Evolutionary conservation across 1,140 invertebrate genomes (phyloP).

Genomic region (Mya arenaria): DNA sequence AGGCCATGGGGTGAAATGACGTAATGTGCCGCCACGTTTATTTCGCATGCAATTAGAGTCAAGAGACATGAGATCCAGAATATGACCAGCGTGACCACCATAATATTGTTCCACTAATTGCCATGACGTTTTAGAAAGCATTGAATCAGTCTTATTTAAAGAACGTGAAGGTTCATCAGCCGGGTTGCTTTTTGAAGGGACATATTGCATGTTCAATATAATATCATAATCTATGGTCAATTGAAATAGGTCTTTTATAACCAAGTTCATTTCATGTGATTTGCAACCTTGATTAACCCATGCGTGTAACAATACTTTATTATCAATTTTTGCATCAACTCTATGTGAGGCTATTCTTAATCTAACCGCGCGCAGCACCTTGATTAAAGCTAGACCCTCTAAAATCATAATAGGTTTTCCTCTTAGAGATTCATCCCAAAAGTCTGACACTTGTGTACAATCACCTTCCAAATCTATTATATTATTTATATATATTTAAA

Average conservation of each 20-base stretch:
- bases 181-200: not conserved
- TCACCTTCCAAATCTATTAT: not conserved
- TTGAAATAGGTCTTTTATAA: not conserved
- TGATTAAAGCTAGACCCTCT: not conserved
- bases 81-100: not conserved
- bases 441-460: not conserved
- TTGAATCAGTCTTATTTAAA: not conserved
- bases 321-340: not conserved
- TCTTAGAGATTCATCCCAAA: not conserved
- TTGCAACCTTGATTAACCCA: not conserved
- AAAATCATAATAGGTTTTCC: not conserved
- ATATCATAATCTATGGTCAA: not conserved
- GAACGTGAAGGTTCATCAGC: not conserved
- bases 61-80: not conserved
- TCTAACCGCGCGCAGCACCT: not conserved
- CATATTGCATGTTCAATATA: not conserved
- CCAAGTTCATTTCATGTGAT: no score
- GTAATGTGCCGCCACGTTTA: not conserved
- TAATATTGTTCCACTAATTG: not conserved
- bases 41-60: not conserved
- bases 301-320: not conserved
- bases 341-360: not conserved
- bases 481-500: not conserved
- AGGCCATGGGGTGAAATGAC: not conserved
- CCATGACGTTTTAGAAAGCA: not conserved